These are phyloP conservation scores for Phoebastria nigripes DNA, from an alignment of 2,797 vertebrate species.

Conservation along the genomic window DNA sequence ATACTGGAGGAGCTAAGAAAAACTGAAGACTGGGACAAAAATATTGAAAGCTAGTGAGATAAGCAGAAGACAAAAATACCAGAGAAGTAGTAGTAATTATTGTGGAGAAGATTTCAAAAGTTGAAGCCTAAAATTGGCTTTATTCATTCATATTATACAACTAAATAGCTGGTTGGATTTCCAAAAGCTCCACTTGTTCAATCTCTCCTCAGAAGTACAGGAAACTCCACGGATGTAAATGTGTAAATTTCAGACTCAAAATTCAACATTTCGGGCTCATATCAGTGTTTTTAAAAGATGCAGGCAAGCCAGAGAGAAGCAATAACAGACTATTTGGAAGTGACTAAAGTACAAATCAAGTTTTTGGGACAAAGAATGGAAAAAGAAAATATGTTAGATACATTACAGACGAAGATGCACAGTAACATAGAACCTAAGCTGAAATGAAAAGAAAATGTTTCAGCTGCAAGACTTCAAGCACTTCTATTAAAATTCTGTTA, in stretches of 20 bases:
- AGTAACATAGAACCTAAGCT: neutral
- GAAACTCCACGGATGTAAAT: neutral
- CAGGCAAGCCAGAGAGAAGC: neutral
- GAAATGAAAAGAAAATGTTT: neutral
- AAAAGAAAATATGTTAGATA: neutral
- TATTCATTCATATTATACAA: neutral
- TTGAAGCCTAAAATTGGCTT: neutral
- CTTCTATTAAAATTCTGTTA: neutral
- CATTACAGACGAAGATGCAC: fast-evolving
- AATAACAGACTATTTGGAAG: neutral
- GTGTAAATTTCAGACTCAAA: neutral
- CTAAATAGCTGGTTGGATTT: neutral
- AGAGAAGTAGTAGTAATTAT: neutral
- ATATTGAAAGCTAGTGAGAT: neutral
- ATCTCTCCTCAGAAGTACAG: neutral
- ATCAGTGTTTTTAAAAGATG: neutral
- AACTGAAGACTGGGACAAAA: neutral
- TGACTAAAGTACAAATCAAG: neutral
- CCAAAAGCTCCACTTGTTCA: neutral
- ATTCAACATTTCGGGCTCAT: neutral
- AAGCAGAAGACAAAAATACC: neutral
- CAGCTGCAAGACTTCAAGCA: neutral
- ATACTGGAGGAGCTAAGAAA: neutral
- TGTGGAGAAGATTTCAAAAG: neutral
- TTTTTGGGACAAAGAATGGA: neutral